A percentile compares a stretch with the other conserved stretches of the same genome.
phyloP scores from a whole-genome alignment of 1,140 invertebrate species.

The Yoshiicerus persimilis region DNA sequence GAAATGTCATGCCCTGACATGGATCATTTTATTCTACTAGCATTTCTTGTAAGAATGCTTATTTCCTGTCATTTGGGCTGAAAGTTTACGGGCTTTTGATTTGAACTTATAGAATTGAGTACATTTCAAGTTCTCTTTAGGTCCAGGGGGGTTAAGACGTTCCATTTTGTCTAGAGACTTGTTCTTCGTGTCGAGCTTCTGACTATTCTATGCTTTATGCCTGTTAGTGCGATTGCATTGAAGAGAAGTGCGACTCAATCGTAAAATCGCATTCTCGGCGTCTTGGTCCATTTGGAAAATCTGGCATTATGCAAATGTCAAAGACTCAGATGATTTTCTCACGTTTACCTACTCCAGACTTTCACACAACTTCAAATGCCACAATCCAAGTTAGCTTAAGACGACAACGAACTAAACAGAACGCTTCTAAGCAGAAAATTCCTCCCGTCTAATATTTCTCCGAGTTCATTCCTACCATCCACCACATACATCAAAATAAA shows the following conservation, averaged over 20 bases:
- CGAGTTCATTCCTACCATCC: too few relatives aligned
- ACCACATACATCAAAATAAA: not conserved
- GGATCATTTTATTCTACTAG: not conserved
- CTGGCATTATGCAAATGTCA: not conserved
- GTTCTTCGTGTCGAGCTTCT: not conserved
- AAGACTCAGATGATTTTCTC: not conserved
- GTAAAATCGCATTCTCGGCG: not conserved
- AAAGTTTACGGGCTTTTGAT: not conserved
- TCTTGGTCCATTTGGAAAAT: not conserved
- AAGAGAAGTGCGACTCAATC: not conserved
- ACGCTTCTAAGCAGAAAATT: too few relatives aligned
- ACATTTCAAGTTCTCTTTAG: not conserved
- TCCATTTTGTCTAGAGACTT: not conserved
- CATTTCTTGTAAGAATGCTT: not conserved
- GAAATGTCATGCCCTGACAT: not conserved
- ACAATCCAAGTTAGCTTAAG: not conserved
- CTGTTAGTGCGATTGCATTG: not conserved
- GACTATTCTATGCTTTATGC: not conserved
- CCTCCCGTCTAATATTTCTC: too few relatives aligned
- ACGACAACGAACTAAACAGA: not conserved
- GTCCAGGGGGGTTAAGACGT: not conserved
- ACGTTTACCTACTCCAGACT: not conserved
- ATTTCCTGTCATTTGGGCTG: not conserved
- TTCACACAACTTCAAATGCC: not conserved
- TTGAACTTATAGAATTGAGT: not conserved